Percentiles rank a stretch among this genome's conserved stretches.
These are phyloP conservation scores for Tricholaema leucomelas DNA, from an alignment of 2,113 vertebrate genomes.

Conservation along the genomic window DNA sequence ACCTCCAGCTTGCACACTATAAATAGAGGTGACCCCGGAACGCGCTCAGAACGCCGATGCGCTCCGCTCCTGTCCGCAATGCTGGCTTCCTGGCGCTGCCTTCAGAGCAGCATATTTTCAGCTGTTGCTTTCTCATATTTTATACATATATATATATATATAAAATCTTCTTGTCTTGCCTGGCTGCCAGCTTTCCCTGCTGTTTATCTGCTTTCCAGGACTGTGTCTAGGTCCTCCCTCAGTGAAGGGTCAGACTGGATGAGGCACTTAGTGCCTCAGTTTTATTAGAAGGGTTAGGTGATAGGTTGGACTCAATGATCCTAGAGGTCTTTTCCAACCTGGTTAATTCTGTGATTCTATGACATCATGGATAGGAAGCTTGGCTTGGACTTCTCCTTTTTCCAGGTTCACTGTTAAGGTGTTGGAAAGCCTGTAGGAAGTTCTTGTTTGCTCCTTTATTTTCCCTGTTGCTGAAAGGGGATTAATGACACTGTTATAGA, in stretches of 20 bases:
- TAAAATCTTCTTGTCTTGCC: not conserved
- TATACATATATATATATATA: no score
- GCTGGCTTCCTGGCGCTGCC: not conserved
- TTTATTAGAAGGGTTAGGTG: no score
- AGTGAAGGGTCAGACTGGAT: not conserved
- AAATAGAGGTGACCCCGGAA: constrained; percentile 50
- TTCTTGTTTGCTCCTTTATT: not conserved
- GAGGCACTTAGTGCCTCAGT: no score
- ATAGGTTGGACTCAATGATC: no score
- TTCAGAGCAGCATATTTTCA: constrained; percentile 5
- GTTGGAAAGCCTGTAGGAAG: not conserved
- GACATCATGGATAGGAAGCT: not conserved
- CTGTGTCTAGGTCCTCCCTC: not conserved
- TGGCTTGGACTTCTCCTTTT: not conserved
- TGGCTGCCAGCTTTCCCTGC: not conserved
- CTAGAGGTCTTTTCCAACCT: no score
- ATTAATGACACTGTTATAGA: not conserved
- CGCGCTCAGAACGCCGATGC: not conserved
- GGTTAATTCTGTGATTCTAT: no score
- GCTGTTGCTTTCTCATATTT: not conserved
- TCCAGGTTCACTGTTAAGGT: not conserved
- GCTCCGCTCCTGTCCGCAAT: not conserved
- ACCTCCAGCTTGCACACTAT: not conserved
- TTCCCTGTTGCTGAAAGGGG: not conserved
- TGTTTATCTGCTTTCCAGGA: constrained; percentile 29